Conservation (phyloP, 2,113 vertebrate genomes). For the Hirundichthys speculiger region DNA sequence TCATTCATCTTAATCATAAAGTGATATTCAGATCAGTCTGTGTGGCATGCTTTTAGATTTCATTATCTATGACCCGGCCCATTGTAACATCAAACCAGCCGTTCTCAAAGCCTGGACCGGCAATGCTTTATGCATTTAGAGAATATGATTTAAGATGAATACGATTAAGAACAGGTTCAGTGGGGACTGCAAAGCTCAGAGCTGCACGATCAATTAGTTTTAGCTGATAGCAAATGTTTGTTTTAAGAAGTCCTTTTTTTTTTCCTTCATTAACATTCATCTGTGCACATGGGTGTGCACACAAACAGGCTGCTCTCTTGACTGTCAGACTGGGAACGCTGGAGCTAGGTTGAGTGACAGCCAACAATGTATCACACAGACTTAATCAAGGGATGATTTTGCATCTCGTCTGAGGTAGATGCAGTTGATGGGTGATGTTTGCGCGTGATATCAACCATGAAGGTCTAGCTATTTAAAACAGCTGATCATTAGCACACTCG, state of each 20-base stretch:
- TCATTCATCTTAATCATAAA: not conserved
- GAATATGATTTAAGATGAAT: not conserved
- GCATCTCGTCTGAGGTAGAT: not conserved
- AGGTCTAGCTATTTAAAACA: not conserved
- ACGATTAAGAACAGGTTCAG: conserved; percentile 5
- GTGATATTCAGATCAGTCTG: not conserved
- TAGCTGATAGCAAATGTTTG: conserved; percentile 22
- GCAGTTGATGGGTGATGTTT: not conserved
- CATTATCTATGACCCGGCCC: not conserved
- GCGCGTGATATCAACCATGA: not conserved
- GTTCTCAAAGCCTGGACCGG: not conserved
- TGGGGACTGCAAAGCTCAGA: not conserved
- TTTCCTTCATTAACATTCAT: conserved; percentile 15
- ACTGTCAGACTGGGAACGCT: conserved; percentile 10
- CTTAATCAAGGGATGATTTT: conserved; percentile 1
- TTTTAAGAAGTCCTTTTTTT: conserved; percentile 10
- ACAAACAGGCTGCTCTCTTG: conserved; percentile 6
- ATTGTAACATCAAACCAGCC: not conserved
- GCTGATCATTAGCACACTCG: too few relatives aligned
- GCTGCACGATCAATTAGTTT: conserved; percentile 1
- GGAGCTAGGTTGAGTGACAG: conserved; percentile 8
- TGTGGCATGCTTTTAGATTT: too few relatives aligned
- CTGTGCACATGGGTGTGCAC: conserved; percentile 4
- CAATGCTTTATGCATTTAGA: not conserved
- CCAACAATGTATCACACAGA: conserved; percentile 1